Evolutionary conservation across 2,113 vertebrate genomes (phyloP), one percentile per base, ranked within the genome.

Genomic region (Silurus meridionalis): DNA sequence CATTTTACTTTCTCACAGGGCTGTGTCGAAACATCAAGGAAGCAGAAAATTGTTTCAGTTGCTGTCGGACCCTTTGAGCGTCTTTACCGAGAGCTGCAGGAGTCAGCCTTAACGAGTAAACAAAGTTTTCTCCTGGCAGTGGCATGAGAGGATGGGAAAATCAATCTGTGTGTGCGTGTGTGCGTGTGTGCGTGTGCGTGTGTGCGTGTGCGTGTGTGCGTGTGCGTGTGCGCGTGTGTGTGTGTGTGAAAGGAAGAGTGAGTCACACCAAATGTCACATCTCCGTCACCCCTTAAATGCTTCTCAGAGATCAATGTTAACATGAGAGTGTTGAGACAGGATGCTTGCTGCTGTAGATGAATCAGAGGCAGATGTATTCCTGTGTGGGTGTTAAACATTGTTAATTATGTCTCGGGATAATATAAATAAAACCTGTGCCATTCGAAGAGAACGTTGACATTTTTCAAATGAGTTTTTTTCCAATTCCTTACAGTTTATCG

Each of bases 231-330:
- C 21, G 60, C 21, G 13, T 60, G 58, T 4, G 57, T 23, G 63
- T 69, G 46, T 8, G 50, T 3, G 72, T 52, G 81, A 80, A 69
- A 87, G 66, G 9, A 66, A 79, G 53, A 83, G 63, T 53, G 63
- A 85, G 83, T 87, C 86, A 72, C 63, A 83, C 61, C 79, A 85
- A 87, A 85, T 85, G 83, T 80, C 88, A 89, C 58, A 72, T 81
- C 85, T 86, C 37, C 63, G 77, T 83, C 83, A 87, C 85, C 64
- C 50, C 58, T 72, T 57, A 64, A 46, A 79, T 79, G 23, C 86
- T 58, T 63, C 63, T 13, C 25, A 13, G 72, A 82, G 84, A 60
- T 89, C 80, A 89, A 80, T 82, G 23, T 58, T 82, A 69, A 80
- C 71, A 37, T 60, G 19, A 69, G 48, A 13, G 58, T 46, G 63